Conservation (phyloP, 2,113 vertebrate species). For the human region DNA sequence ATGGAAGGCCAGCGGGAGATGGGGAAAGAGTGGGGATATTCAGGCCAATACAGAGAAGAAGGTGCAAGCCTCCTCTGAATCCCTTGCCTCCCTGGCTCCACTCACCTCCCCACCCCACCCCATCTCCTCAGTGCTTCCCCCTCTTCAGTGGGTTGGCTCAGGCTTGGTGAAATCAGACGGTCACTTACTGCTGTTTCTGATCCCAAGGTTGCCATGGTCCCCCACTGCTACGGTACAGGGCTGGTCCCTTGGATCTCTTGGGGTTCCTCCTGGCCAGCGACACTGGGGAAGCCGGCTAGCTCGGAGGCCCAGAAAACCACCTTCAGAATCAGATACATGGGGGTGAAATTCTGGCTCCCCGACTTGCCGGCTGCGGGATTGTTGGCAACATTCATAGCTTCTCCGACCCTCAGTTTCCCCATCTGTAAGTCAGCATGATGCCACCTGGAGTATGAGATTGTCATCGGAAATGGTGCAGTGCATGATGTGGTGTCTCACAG, state of each 20-base stretch:
- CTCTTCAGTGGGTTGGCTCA: background rate
- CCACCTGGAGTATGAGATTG: background rate
- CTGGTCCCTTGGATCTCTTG: background rate
- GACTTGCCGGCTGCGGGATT: background rate
- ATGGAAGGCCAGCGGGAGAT: background rate
- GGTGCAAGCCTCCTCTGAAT: slow-evolving; percentile 60
- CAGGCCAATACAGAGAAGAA: slow-evolving; percentile 47
- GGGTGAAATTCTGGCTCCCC: background rate
- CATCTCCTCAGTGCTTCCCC: background rate
- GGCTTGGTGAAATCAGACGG: background rate
- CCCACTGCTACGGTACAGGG: background rate
- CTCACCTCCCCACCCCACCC: slow-evolving; percentile 19
- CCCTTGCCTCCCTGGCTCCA: background rate
- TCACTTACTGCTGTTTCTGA: background rate
- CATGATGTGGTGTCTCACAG: accelerated
- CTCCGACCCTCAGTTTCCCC: background rate
- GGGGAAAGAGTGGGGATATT: background rate
- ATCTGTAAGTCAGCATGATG: background rate
- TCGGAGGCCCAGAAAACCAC: background rate
- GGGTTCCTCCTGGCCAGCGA: background rate
- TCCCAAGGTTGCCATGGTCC: background rate
- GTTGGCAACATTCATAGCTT: background rate
- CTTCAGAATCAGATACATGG: background rate
- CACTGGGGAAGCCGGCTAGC: background rate
- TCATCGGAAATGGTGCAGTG: background rate